A percentile compares a stretch with the other conserved stretches of the same genome.
Conservation (phyloP, 2,888 invertebrate species). For the Petrolisthes cinctipes region DNA sequence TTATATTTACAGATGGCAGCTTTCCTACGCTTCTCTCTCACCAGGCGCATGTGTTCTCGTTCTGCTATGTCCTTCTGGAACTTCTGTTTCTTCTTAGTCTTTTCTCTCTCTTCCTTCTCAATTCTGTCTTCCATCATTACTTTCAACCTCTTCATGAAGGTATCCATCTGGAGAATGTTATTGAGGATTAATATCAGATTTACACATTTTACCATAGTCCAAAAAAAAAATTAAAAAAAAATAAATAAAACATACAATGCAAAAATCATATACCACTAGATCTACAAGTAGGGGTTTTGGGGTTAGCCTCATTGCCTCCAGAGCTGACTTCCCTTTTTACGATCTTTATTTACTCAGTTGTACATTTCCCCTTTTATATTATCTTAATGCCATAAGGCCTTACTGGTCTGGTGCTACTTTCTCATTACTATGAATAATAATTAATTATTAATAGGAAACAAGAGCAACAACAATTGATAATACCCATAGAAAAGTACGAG, state of each 20-base stretch:
- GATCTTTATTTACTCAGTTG: no score
- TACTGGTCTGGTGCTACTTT: no score
- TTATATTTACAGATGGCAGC: slow-evolving; percentile 21
- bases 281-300: no score
- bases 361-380: no score
- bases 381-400: no score
- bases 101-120: slow-evolving; percentile 27
- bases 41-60: slow-evolving; percentile 35
- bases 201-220: no score
- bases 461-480: not conserved
- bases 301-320: no score
- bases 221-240: not conserved
- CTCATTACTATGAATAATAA: not conserved
- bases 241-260: no score
- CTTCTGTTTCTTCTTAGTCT: slow-evolving; percentile 18
- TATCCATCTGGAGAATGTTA: slow-evolving; percentile 35
- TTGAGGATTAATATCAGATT: no score
- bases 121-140: slow-evolving; percentile 52
- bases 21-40: slow-evolving; percentile 43
- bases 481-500: not conserved
- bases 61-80: slow-evolving; percentile 33
- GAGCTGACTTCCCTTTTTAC: no score
- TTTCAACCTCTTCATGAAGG: slow-evolving; percentile 44
- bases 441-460: not conserved
- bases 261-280: no score